Evolutionary conservation across 2,797 vertebrate genomes (phyloP).

Genomic region (Pseudocheirus occidentalis): DNA sequence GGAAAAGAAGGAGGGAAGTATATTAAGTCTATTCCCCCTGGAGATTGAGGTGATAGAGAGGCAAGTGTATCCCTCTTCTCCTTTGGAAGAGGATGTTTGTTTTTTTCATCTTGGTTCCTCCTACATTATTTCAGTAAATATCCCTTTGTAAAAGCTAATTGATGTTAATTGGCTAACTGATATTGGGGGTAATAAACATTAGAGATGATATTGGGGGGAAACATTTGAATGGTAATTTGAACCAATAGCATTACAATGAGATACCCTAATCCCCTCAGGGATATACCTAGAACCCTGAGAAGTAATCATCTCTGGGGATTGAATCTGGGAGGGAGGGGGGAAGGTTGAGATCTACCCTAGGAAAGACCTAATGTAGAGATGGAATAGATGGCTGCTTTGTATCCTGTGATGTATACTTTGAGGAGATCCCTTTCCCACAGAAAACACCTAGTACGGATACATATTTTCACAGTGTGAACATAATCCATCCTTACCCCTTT

Average conservation of each 20-base stretch:
- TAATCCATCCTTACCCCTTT: background rate
- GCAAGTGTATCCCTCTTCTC: background rate
- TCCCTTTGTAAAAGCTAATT: background rate
- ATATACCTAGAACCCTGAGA: background rate
- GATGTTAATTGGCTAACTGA: background rate
- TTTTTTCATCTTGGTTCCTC: background rate
- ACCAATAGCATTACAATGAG: background rate
- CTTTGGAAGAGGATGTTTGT: background rate
- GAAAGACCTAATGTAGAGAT: background rate
- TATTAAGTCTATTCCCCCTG: background rate
- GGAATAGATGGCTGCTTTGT: background rate
- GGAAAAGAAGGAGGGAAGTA: background rate
- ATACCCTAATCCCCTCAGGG: background rate
- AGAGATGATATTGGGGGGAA: background rate
- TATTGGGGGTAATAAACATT: background rate
- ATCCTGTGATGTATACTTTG: background rate
- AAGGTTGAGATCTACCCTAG: background rate
- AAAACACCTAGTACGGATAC: background rate
- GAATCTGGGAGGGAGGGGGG: background rate
- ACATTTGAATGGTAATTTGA: background rate
- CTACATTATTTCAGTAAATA: background rate
- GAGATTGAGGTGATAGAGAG: background rate
- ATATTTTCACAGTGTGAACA: background rate
- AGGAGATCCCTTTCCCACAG: background rate
- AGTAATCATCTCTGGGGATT: background rate